Evolutionary conservation across 2,113 vertebrate genomes (phyloP).

Genomic region (Axis porcinus): DNA sequence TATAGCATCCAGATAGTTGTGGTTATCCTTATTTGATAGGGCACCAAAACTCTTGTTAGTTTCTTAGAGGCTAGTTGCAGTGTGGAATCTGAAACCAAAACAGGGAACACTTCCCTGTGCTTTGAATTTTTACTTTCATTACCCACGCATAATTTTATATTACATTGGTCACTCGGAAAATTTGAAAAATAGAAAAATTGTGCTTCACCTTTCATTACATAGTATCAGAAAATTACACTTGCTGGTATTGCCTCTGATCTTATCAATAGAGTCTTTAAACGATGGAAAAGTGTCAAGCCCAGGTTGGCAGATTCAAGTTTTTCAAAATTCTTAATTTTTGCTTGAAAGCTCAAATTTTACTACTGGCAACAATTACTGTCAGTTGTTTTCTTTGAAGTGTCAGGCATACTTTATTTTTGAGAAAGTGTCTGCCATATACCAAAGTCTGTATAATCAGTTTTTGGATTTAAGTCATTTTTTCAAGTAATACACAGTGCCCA

Average conservation of each 20-base stretch:
- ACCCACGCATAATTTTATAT: background rate
- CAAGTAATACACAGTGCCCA: background rate
- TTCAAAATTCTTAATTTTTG: background rate
- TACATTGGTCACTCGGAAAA: background rate
- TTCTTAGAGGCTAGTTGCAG: background rate
- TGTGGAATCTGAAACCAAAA: background rate
- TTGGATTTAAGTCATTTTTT: constrained; percentile 33
- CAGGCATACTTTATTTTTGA: constrained; percentile 5
- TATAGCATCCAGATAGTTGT: background rate
- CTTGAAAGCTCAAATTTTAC: background rate
- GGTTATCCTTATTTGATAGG: background rate
- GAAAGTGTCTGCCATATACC: background rate
- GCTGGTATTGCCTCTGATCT: background rate
- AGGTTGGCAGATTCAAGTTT: background rate
- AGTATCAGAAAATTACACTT: constrained; percentile 2
- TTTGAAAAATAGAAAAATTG: background rate
- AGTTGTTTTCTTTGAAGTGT: constrained; percentile 25
- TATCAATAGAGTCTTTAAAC: background rate
- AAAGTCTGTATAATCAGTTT: background rate
- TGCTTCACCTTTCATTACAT: background rate
- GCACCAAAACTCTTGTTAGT: background rate
- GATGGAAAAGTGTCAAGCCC: background rate
- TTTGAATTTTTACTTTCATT: background rate
- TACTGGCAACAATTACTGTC: background rate
- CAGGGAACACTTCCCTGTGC: background rate